phyloP scores from a whole-genome alignment of 2,888 invertebrate species.

The Diadegma fenestrale region DNA sequence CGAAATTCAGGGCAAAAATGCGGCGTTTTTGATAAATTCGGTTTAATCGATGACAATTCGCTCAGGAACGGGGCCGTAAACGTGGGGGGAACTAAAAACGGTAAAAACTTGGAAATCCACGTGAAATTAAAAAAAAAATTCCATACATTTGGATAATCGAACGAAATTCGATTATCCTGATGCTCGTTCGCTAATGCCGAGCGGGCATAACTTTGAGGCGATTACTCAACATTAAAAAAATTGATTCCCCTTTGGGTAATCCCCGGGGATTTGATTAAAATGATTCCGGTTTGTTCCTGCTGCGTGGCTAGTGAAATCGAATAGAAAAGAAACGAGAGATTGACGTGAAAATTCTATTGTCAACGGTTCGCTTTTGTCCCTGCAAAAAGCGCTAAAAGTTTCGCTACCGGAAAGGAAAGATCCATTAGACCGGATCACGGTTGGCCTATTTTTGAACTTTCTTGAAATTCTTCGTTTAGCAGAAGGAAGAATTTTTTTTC shows the following conservation, averaged over 20 bases:
- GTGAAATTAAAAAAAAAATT: not conserved
- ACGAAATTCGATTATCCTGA: not conserved
- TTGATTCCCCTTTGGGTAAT: slow-evolving; percentile 22
- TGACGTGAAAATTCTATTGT: not conserved
- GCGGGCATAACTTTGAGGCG: slow-evolving; percentile 13
- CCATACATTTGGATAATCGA: not conserved
- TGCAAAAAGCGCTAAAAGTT: not conserved
- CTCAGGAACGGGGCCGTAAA: not conserved
- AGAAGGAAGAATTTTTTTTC: not conserved
- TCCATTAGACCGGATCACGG: not conserved
- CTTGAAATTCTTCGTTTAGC: not conserved
- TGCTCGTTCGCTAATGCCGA: not conserved
- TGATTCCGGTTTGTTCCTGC: slow-evolving; percentile 19
- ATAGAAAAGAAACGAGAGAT: slow-evolving; percentile 13
- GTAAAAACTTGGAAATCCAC: not conserved
- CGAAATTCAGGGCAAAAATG: not conserved
- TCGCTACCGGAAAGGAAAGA: not conserved
- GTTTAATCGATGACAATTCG: not conserved
- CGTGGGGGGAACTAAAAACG: not conserved
- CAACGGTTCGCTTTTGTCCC: not conserved
- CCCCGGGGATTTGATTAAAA: slow-evolving; percentile 33
- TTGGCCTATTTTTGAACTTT: not conserved
- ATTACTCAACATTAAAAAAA: slow-evolving; percentile 37
- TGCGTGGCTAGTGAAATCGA: not conserved
- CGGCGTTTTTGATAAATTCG: not conserved